Evolutionary conservation across 1,140 invertebrate genomes (phyloP).

Genomic region (Trichomalopsis sarcophagae): DNA sequence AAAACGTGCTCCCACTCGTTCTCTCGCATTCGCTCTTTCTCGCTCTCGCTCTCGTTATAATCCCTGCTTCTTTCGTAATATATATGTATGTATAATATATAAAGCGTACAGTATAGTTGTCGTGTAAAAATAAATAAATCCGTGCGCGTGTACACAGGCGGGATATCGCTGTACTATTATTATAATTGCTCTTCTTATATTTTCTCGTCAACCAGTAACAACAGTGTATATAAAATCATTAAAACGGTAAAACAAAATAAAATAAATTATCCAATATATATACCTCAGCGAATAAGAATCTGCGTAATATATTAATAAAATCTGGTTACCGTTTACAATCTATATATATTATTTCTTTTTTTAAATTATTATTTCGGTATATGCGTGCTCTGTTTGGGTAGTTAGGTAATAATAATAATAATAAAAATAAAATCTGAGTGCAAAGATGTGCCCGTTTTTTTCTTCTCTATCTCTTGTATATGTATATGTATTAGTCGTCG

Average conservation of each 20-base stretch:
- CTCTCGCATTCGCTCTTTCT: not conserved
- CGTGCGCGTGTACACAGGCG: conserved; percentile 50
- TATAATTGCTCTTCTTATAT: conserved; percentile 61
- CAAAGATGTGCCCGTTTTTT: conserved; percentile 64
- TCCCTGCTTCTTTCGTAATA: conserved; percentile 52
- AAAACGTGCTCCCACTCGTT: not conserved
- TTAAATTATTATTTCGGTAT: conserved; percentile 61
- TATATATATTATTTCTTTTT: conserved; percentile 52
- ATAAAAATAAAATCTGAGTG: conserved; percentile 64
- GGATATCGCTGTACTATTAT: conserved; percentile 54
- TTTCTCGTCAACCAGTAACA: conserved; percentile 71
- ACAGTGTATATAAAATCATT: conserved; percentile 74
- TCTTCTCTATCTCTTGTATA: conserved; percentile 41
- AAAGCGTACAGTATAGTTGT: conserved; percentile 48
- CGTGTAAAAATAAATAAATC: conserved; percentile 61
- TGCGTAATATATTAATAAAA: conserved; percentile 73
- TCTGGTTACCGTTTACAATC: conserved; percentile 62
- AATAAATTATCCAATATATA: conserved; percentile 72
- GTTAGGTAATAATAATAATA: conserved; percentile 28
- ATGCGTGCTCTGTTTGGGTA: conserved; percentile 61
- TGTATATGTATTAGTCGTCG: conserved; percentile 4
- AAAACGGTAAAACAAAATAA: conserved; percentile 76
- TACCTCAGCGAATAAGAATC: conserved; percentile 61
- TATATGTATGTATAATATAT: conserved; percentile 28
- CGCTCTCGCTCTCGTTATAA: conserved; percentile 2